Base-by-base conservation (phyloP, 2,888 invertebrate species). In the Nudaria mundana region DNA sequence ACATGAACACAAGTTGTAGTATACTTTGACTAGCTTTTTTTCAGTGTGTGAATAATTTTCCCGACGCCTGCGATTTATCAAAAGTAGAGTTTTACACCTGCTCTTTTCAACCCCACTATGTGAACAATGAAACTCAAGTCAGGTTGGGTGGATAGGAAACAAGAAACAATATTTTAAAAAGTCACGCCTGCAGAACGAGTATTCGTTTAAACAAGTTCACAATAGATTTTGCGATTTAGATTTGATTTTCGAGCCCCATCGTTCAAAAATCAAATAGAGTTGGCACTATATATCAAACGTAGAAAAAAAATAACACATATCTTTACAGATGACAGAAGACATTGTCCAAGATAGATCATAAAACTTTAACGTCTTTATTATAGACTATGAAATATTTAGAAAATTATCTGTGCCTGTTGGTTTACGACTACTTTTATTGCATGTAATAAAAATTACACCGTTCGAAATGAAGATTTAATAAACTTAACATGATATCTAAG, bases 141-240 rank as follows among this genome's bases (percentile, higher is more conserved):
- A 63, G n/a, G n/a, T n/a, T n/a, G n/a, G n/a, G 59, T 41, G n/a
- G 50, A 41, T 64, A 60, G 52, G 50, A 66, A 63, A 66, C 52
- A 10, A 52, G 56, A 52, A 47, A 51, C 15, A 44, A 56, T 57
- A 61, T 66, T 64, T 68, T 58, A 52, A 68, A 75, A 74, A 75
- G 64, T 67, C 50, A 58, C 58, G 51, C 49, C 44, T 52, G 53
- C 40, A 53, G 61, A 72, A 76, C 72, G 52, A 63, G 74, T 79
- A 80, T 70, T 54, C 52, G 52, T 66, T 76, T 70, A 35, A 65
- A 74, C 53, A 58, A 70, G 41, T 63, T 43, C 52, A 78, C 78
- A 81, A 80, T 77, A 57, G 66, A 48, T 81, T 84, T 76, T 56
- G 79, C 80, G 53, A 72, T n/a, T n/a, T n/a, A n/a, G n/a, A 71